phyloP scores from a whole-genome alignment of 2,888 invertebrate species.

The Protophormia terraenovae region DNA sequence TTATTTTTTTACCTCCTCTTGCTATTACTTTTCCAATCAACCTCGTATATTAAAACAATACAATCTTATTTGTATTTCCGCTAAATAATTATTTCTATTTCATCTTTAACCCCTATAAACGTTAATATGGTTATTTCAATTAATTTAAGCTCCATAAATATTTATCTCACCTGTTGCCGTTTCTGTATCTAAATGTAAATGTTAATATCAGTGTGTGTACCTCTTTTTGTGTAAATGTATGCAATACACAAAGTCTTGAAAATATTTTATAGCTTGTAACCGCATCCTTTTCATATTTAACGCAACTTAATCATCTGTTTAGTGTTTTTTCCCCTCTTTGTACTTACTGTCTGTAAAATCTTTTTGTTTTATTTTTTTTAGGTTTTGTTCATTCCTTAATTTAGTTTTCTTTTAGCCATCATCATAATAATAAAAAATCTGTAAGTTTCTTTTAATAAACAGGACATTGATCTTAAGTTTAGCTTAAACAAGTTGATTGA shows the following conservation, averaged over 20 bases:
- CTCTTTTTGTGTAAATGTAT: background rate
- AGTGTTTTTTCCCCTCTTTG: background rate
- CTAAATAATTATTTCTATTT: background rate
- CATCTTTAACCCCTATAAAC: background rate
- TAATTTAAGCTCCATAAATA: background rate
- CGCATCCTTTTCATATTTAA: slow-evolving; percentile 33
- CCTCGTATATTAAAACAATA: too few relatives aligned
- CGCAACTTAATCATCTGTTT: slow-evolving; percentile 12
- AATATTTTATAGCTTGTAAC: background rate
- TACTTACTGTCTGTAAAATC: background rate
- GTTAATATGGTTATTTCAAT: background rate
- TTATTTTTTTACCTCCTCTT: background rate
- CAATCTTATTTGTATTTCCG: too few relatives aligned
- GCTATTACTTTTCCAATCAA: too few relatives aligned
- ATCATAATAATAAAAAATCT: slow-evolving; percentile 8
- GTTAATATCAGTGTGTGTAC: background rate
- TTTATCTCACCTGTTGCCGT: background rate
- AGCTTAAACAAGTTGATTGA: slow-evolving; percentile 64
- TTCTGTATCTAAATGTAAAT: background rate
- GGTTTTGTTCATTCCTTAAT: slow-evolving; percentile 9
- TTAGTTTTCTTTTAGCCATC: slow-evolving; percentile 41
- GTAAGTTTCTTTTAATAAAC: slow-evolving; percentile 23
- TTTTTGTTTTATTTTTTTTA: background rate
- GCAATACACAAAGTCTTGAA: background rate
- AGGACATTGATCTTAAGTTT: slow-evolving; percentile 64